phyloP scores from a whole-genome alignment of 2,797 vertebrate species.

The Acanthornis magna region DNA sequence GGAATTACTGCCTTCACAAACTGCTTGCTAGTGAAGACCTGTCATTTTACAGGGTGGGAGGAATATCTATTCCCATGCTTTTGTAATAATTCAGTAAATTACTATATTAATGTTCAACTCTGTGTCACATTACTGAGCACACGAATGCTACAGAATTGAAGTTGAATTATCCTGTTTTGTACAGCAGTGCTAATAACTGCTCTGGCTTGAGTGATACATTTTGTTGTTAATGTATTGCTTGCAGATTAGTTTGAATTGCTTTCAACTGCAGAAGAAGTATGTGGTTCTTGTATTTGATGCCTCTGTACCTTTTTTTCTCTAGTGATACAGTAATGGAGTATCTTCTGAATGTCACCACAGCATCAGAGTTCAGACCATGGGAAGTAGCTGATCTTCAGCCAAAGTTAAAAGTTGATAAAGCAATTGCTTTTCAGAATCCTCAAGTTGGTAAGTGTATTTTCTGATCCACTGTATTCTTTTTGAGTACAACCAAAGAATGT shows the following conservation, averaged over 20 bases:
- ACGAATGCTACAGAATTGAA: background rate
- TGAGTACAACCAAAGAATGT: background rate
- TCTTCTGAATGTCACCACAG: conserved; percentile 86
- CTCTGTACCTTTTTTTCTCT: background rate
- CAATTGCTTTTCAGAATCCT: conserved; percentile 83
- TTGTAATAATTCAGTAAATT: background rate
- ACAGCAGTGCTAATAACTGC: background rate
- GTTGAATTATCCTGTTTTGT: background rate
- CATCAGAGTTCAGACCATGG: conserved; percentile 89
- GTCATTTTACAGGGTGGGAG: background rate
- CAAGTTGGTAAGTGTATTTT: conserved; percentile 82
- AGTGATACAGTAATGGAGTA: conserved; percentile 88
- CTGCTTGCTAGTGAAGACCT: background rate
- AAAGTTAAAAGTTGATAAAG: conserved; percentile 83
- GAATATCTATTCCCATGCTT: background rate
- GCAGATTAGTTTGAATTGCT: background rate
- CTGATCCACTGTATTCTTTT: background rate
- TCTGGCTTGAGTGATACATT: background rate
- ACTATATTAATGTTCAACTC: background rate
- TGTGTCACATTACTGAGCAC: background rate
- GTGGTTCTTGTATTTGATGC: background rate
- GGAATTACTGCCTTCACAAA: background rate
- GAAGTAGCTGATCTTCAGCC: conserved; percentile 83
- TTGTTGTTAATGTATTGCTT: background rate
- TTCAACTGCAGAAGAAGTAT: background rate